These are phyloP conservation scores for Galagoides demidoff DNA, from an alignment of 2,797 vertebrate genomes.

Conservation along the genomic window DNA sequence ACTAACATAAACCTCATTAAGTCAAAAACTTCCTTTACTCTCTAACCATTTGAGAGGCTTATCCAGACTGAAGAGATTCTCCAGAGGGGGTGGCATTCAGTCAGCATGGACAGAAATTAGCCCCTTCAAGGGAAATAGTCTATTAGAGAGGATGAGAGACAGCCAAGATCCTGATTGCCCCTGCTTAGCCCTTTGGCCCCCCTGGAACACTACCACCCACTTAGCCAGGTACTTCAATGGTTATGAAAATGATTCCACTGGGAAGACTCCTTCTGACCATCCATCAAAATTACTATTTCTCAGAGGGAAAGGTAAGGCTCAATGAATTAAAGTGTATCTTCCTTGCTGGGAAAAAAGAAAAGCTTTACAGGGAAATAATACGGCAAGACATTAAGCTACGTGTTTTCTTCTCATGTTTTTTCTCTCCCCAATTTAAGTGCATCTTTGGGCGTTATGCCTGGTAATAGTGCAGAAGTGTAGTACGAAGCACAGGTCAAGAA, in stretches of 20 bases:
- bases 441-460: neutral
- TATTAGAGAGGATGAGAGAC: neutral
- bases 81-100: neutral
- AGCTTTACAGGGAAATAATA: neutral
- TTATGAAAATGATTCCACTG: neutral
- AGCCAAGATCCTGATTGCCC: neutral
- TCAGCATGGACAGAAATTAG: neutral
- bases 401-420: neutral
- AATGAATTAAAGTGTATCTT: neutral
- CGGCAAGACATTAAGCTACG: neutral
- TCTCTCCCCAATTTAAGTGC: neutral
- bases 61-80: neutral
- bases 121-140: neutral
- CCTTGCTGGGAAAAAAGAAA: neutral
- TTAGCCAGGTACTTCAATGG: neutral
- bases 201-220: neutral
- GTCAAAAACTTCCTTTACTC: neutral
- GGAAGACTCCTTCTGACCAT: neutral
- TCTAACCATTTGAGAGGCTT: neutral
- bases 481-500: neutral
- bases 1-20: neutral
- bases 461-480: neutral
- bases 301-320: fast-evolving
- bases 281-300: neutral
- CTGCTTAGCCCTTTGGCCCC: neutral